Conservation (phyloP, 2,113 vertebrate genomes). For the Isurus oxyrinchus region DNA sequence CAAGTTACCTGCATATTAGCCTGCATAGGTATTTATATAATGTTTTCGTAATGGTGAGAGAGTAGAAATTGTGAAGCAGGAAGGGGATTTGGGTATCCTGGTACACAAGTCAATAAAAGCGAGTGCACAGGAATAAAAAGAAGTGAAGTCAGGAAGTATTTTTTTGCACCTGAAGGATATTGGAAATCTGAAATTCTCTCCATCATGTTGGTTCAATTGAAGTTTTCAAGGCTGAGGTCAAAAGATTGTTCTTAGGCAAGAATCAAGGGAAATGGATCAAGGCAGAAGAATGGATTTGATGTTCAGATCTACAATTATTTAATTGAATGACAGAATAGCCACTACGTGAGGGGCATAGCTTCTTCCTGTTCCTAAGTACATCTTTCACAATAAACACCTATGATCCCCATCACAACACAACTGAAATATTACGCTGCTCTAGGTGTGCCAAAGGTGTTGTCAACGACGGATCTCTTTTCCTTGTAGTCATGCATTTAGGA, state of each 20-base stretch:
- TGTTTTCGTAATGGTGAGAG: neutral
- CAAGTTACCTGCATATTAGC: neutral
- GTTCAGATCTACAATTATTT: neutral
- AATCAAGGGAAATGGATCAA: neutral
- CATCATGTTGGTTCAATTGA: neutral
- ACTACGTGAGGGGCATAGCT: neutral
- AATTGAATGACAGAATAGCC: neutral
- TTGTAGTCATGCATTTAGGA: neutral
- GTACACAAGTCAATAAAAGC: neutral
- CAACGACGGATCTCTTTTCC: neutral
- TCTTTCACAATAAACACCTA: neutral
- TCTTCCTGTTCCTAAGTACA: neutral
- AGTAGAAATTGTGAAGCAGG: neutral
- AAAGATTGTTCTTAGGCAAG: neutral
- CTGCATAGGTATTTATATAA: neutral
- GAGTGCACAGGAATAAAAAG: neutral
- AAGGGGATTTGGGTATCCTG: neutral
- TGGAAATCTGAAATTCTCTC: neutral
- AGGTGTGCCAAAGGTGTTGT: neutral
- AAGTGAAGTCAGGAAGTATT: neutral
- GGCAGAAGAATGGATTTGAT: neutral
- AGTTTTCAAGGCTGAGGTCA: neutral
- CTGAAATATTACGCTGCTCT: neutral
- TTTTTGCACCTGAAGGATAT: neutral
- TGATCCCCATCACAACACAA: neutral